These are phyloP conservation scores for Athalia circularis DNA, from an alignment of 2,888 invertebrate genomes.

Conservation along the genomic window DNA sequence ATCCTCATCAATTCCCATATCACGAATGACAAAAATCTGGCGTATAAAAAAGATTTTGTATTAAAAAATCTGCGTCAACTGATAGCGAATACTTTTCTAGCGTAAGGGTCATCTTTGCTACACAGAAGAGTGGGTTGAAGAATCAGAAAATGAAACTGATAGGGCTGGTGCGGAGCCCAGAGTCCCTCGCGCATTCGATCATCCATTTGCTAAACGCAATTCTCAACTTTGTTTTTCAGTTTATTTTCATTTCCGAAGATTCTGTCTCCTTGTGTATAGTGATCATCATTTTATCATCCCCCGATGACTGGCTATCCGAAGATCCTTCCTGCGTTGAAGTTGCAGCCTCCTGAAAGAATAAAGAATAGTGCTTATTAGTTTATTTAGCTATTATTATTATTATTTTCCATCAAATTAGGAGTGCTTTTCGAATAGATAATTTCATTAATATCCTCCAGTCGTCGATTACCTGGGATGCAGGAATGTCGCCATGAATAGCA, in stretches of 20 bases:
- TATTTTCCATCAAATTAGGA: not conserved
- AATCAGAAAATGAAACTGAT: not conserved
- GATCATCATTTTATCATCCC: conserved; percentile 87
- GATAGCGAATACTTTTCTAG: not conserved
- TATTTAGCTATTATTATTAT: too few relatives aligned
- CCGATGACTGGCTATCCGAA: conserved; percentile 83
- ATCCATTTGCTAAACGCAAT: conserved; percentile 18
- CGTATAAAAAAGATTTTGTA: not conserved
- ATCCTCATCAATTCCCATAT: conserved; percentile 11
- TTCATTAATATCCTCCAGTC: not conserved
- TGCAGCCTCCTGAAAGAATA: conserved; percentile 78
- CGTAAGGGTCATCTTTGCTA: too few relatives aligned
- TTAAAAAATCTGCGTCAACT: not conserved
- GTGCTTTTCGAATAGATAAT: not conserved
- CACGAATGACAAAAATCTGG: too few relatives aligned
- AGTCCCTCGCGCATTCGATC: not conserved
- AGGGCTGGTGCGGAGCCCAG: not conserved
- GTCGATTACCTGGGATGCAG: conserved; percentile 32
- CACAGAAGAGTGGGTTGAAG: too few relatives aligned
- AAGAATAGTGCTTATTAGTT: too few relatives aligned
- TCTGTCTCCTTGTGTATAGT: conserved; percentile 82
- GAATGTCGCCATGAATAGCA: conserved; percentile 35
- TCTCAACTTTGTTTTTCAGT: conserved; percentile 42
- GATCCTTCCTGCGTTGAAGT: conserved; percentile 84
- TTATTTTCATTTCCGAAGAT: conserved; percentile 71